A percentile compares a stretch with the other conserved stretches of the same genome.
Conservation (phyloP, 92 coral and sea anemone species). For the Metridium senile region DNA sequence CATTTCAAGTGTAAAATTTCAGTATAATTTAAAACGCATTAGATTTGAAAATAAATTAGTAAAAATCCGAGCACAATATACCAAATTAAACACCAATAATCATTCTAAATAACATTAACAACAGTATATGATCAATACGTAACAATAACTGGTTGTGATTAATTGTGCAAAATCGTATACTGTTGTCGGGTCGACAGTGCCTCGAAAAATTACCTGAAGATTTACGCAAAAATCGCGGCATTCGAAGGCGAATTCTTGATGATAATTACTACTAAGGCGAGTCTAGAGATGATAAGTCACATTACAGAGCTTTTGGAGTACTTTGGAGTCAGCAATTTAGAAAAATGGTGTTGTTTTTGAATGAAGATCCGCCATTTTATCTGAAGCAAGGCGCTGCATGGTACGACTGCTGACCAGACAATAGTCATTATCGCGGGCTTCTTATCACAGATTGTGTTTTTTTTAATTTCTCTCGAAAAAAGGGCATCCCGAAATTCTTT, state of each 20-base stretch:
- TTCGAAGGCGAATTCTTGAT: constrained; percentile 54
- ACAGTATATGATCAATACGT: constrained; percentile 3
- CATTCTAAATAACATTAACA: too few relatives aligned
- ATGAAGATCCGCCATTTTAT: constrained; percentile 34
- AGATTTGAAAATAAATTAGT: too few relatives aligned
- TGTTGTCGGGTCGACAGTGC: too few relatives aligned
- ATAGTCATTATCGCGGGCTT: constrained; percentile 23
- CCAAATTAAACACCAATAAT: too few relatives aligned
- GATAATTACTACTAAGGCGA: too few relatives aligned
- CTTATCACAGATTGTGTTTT: background rate
- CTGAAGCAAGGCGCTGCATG: constrained; percentile 52
- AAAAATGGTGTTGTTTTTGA: constrained; percentile 23
- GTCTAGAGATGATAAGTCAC: constrained; percentile 11
- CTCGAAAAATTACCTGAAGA: constrained; percentile 57
- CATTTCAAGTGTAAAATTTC: background rate
- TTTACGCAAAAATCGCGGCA: constrained; percentile 89
- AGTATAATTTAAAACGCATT: background rate
- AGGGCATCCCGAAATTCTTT: too few relatives aligned
- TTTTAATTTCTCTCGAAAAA: too few relatives aligned
- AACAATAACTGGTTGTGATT: too few relatives aligned
- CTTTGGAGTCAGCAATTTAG: constrained; percentile 11
- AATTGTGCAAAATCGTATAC: background rate
- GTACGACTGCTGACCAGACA: constrained; percentile 62
- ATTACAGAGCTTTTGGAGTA: constrained; percentile 4
- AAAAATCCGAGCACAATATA: too few relatives aligned